Conservation (phyloP, 2,797 vertebrate genomes). For the Muscicapa striata region DNA sequence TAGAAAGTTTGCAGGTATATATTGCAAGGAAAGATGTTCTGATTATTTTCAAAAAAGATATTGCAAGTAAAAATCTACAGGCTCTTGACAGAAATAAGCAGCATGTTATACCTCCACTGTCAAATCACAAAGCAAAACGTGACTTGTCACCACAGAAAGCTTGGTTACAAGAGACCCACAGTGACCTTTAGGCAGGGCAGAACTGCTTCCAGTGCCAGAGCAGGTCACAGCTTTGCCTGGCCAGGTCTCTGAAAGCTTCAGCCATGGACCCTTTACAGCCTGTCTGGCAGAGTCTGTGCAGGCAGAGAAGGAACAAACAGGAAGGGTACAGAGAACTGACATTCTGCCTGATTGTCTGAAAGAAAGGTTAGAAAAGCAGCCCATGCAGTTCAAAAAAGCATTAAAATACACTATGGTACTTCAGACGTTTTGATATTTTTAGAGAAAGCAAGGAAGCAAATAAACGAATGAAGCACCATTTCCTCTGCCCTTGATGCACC, state of each 20-base stretch:
- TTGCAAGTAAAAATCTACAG: background rate
- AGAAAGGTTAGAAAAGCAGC: background rate
- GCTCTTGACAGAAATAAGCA: background rate
- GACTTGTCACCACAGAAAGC: background rate
- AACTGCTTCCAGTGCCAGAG: background rate
- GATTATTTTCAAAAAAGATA: background rate
- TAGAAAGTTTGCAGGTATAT: background rate
- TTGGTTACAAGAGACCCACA: background rate
- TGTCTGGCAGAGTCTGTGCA: background rate
- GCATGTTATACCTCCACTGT: background rate
- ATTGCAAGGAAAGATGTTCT: background rate
- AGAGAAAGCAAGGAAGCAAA: background rate
- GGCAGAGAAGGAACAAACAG: background rate
- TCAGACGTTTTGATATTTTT: background rate
- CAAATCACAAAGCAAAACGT: background rate
- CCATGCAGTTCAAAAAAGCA: background rate
- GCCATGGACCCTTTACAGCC: background rate
- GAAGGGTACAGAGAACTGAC: background rate
- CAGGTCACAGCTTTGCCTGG: background rate
- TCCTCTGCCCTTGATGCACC: background rate
- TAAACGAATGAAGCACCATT: background rate
- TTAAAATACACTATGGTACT: background rate
- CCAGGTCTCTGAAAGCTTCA: background rate
- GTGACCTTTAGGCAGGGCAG: background rate
- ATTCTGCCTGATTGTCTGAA: background rate